Evolutionary conservation across 2,888 invertebrate genomes (phyloP).

Genomic region (Apodemia hepburni): DNA sequence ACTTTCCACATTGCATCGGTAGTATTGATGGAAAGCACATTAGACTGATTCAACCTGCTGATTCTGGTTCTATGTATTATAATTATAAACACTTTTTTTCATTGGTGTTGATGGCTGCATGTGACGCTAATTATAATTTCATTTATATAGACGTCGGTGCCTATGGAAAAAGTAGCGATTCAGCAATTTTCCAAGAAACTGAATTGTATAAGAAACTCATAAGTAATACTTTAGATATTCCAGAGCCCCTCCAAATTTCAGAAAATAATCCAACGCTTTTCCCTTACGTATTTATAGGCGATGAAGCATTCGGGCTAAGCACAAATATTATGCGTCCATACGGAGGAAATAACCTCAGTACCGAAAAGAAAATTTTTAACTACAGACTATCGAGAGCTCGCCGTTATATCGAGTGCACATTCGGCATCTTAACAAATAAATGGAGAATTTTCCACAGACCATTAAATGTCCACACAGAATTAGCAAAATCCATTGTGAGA

Average conservation of each 20-base stretch:
- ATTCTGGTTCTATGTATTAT: conserved; percentile 34
- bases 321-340: conserved; percentile 4
- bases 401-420: conserved; percentile 4
- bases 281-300: conserved; percentile 4
- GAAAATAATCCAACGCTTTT: conserved; percentile 4
- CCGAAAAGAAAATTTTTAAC: conserved; percentile 4
- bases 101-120: conserved; percentile 34
- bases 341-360: conserved; percentile 4
- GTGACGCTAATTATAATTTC: conserved; percentile 34
- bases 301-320: conserved; percentile 4
- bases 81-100: conserved; percentile 25
- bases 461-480: background rate
- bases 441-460: conserved; percentile 3
- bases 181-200: conserved; percentile 7
- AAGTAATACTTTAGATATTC: conserved; percentile 4
- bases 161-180: conserved; percentile 7
- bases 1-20: conserved; percentile 39
- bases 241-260: conserved; percentile 4
- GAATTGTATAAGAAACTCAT: conserved; percentile 4
- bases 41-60: conserved; percentile 31
- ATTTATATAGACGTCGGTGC: conserved; percentile 26
- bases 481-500: background rate
- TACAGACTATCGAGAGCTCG: conserved; percentile 4
- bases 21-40: conserved; percentile 31
- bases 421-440: conserved; percentile 4